These are phyloP conservation scores for Adoxophyes honmai DNA, from an alignment of 1,140 invertebrate genomes.

Conservation along the genomic window DNA sequence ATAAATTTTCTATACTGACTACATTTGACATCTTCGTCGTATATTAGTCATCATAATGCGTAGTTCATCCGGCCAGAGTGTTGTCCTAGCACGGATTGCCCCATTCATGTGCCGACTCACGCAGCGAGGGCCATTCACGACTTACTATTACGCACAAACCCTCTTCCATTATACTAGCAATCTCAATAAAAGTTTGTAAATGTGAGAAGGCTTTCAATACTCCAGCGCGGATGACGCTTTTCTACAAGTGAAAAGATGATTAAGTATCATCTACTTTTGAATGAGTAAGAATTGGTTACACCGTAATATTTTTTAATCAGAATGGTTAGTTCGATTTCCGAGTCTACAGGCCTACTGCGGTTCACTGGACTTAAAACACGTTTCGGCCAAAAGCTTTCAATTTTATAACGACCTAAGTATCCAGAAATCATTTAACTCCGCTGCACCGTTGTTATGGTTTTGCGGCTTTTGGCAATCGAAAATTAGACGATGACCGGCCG, in stretches of 20 bases:
- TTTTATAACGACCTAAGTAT: background rate
- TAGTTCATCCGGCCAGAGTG: conserved; percentile 12
- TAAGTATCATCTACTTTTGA: too few relatives aligned
- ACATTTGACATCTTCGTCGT: conserved; percentile 2
- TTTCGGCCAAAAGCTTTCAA: too few relatives aligned
- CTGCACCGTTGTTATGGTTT: conserved; percentile 9
- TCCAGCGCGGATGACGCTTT: too few relatives aligned
- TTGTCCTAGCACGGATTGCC: conserved; percentile 6
- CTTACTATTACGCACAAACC: background rate
- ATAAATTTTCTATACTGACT: conserved; percentile 37
- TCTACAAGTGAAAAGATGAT: too few relatives aligned
- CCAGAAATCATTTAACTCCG: background rate
- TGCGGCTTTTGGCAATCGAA: conserved; percentile 13
- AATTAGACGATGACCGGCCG: conserved; percentile 10
- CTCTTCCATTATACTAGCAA: conserved; percentile 3
- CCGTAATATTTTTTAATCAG: too few relatives aligned
- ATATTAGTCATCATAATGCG: conserved; percentile 2
- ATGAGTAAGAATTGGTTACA: too few relatives aligned
- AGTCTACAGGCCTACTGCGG: too few relatives aligned
- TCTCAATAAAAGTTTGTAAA: background rate
- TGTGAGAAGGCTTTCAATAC: conserved; percentile 4
- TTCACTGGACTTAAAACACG: too few relatives aligned
- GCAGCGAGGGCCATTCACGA: conserved; percentile 5
- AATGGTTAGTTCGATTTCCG: too few relatives aligned
- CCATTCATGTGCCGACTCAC: conserved; percentile 8